phyloP scores from a whole-genome alignment of 2,888 invertebrate species.

The Chydorus sphaericus region DNA sequence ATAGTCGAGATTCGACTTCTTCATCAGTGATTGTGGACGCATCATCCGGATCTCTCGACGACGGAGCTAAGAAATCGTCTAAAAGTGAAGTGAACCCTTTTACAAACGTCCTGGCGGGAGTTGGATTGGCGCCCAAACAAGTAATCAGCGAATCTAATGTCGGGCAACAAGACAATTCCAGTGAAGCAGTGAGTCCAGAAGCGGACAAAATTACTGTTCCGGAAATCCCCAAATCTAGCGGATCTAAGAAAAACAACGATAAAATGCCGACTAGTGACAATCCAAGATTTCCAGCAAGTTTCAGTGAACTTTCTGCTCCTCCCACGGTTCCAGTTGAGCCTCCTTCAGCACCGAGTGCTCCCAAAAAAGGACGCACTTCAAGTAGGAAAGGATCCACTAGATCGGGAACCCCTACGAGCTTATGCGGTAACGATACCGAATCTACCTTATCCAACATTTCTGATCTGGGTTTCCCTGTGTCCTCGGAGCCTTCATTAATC shows the following conservation, averaged over 20 bases:
- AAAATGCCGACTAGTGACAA: background rate
- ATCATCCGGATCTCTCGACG: background rate
- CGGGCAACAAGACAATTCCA: background rate
- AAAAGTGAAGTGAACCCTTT: constrained; percentile 11
- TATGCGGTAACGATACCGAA: constrained; percentile 7
- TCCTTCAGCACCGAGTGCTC: background rate
- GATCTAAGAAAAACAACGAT: background rate
- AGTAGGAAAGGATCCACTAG: background rate
- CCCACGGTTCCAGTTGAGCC: background rate
- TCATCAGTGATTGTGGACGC: constrained; percentile 6
- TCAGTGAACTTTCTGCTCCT: background rate
- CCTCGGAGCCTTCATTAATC: background rate
- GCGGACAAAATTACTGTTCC: background rate
- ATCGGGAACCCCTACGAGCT: background rate
- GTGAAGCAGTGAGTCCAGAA: background rate
- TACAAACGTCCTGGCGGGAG: constrained; percentile 11
- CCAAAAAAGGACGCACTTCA: background rate
- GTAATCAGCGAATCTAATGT: background rate
- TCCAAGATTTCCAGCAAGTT: background rate
- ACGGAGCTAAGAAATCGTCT: background rate
- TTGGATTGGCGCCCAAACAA: constrained; percentile 8
- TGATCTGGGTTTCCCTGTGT: background rate
- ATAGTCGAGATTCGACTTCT: background rate
- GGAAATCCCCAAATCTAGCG: background rate
- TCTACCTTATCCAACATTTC: constrained; percentile 4